Percentiles rank a stretch among this genome's conserved stretches.
These are phyloP conservation scores for Sylvia atricapilla DNA, from an alignment of 2,113 vertebrate genomes.

Conservation along the genomic window DNA sequence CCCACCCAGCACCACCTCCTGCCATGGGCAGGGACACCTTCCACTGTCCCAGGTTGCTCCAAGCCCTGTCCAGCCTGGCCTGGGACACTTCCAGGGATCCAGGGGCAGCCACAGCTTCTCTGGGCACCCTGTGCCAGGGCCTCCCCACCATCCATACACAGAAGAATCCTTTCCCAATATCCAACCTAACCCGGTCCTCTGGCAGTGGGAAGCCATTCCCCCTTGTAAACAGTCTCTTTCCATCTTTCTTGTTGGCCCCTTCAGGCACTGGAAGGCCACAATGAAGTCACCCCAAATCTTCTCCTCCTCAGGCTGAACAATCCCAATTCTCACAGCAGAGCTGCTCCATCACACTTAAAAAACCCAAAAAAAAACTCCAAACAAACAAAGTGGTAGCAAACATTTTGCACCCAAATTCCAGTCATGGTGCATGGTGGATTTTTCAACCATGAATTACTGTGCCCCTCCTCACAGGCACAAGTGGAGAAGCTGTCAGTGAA, in stretches of 20 bases:
- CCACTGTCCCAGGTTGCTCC: rapidly evolving
- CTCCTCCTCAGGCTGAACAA: neutral
- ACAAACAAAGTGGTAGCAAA: neutral
- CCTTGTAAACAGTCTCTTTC: neutral
- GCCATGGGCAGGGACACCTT: neutral
- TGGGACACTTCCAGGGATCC: neutral
- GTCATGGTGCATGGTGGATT: rapidly evolving
- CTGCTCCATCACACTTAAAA: too few relatives aligned
- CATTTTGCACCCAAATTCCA: neutral
- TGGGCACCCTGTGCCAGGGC: neutral
- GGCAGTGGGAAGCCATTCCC: neutral
- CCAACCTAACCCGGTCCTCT: neutral
- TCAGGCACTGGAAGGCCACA: neutral
- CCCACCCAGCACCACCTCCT: rapidly evolving
- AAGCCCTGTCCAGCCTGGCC: rapidly evolving
- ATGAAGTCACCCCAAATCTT: neutral
- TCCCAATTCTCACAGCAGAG: neutral
- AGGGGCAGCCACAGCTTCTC: neutral
- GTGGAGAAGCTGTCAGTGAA: neutral
- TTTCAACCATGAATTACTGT: neutral
- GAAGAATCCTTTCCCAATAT: rapidly evolving
- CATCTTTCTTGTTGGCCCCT: neutral
- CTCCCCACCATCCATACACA: rapidly evolving
- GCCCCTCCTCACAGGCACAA: neutral
- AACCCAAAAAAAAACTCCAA: too few relatives aligned